Percentiles rank a stretch among this genome's conserved stretches.
Evolutionary conservation across 2,113 vertebrate species (phyloP).

Genomic region (Equus przewalskii): DNA sequence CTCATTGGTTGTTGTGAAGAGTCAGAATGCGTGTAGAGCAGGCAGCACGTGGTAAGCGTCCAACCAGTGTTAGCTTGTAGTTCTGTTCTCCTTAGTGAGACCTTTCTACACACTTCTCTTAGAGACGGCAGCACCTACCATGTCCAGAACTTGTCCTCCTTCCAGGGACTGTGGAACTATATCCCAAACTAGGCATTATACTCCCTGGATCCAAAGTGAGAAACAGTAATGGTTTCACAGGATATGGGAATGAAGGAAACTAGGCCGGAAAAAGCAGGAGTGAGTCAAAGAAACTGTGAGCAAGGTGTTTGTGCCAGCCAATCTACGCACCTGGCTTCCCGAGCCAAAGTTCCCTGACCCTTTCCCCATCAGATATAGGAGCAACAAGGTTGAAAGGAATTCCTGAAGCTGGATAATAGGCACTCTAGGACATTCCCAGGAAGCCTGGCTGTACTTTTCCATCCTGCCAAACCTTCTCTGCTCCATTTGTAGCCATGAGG

Average conservation of each 20-base stretch:
- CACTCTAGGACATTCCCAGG: conserved; percentile 73
- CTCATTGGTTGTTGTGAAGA: not conserved
- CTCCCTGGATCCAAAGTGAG: conserved; percentile 13
- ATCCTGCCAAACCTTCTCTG: conserved; percentile 62
- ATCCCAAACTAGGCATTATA: not conserved
- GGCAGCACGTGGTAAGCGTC: not conserved
- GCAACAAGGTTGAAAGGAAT: conserved; percentile 72
- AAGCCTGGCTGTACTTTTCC: conserved; percentile 73
- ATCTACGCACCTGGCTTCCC: conserved; percentile 61
- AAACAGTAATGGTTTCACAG: conserved; percentile 57
- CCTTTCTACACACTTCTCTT: not conserved
- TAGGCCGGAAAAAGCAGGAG: conserved; percentile 68
- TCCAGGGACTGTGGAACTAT: not conserved
- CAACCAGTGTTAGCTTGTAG: not conserved
- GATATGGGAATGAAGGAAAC: conserved; percentile 56
- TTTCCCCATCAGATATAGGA: conserved; percentile 63
- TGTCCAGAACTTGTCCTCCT: not conserved
- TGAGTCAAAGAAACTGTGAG: conserved; percentile 61
- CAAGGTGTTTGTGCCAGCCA: conserved; percentile 60
- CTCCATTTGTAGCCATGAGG: conserved; percentile 31
- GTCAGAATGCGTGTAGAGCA: not conserved
- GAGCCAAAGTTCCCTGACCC: conserved; percentile 49
- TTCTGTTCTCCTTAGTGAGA: not conserved
- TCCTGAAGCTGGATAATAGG: conserved; percentile 73
- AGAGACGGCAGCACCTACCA: not conserved